phyloP scores from a whole-genome alignment of 1,140 invertebrate species.

The Cotesia chilonis region DNA sequence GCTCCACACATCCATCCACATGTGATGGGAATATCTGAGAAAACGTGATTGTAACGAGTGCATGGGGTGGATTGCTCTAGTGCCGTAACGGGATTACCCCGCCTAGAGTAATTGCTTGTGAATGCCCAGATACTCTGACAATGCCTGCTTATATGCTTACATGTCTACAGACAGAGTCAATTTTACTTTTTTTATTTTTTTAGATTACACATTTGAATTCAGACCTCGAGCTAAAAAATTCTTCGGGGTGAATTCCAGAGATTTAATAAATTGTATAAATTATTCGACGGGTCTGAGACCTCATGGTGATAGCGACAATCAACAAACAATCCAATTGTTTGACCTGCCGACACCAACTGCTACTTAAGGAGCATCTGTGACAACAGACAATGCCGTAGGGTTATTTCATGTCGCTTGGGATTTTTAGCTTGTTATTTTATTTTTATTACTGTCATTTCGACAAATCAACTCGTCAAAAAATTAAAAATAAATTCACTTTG shows the following conservation, averaged over 20 bases:
- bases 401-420: neutral
- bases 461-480: too few relatives aligned
- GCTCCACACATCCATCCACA: slow-evolving; percentile 23
- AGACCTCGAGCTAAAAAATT: neutral
- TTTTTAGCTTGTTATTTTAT: too few relatives aligned
- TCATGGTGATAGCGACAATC: slow-evolving; percentile 28
- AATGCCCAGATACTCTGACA: slow-evolving; percentile 55
- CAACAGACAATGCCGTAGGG: neutral
- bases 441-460: too few relatives aligned
- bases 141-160: slow-evolving; percentile 30
- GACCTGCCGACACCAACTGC: slow-evolving; percentile 37
- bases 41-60: slow-evolving; percentile 9
- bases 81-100: slow-evolving; percentile 56
- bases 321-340: slow-evolving; percentile 40
- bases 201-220: slow-evolving; percentile 3
- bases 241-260: slow-evolving; percentile 55
- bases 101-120: slow-evolving; percentile 57
- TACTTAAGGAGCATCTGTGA: slow-evolving; percentile 40
- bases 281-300: slow-evolving; percentile 10
- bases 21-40: neutral
- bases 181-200: neutral
- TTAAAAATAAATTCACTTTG: too few relatives aligned
- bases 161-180: neutral
- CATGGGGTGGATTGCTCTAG: neutral
- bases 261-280: slow-evolving; percentile 43